These are phyloP conservation scores for Hippocampus barbouri DNA, from an alignment of 2,113 vertebrate genomes.

Conservation along the genomic window DNA sequence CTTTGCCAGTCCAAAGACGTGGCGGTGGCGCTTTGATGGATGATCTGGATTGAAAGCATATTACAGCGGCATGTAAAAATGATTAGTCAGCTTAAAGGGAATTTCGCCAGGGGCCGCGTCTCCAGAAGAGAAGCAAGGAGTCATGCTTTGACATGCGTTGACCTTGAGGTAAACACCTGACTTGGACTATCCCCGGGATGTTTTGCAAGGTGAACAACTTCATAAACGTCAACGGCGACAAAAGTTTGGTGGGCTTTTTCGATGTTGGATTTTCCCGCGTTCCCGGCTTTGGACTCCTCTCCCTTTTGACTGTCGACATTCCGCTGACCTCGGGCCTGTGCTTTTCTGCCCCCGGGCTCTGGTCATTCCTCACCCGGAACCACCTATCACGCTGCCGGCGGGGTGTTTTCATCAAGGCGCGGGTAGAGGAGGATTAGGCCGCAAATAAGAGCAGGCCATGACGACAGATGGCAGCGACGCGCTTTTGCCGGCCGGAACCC, in stretches of 20 bases:
- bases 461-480: constrained; percentile 70
- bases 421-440: constrained; percentile 59
- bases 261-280: constrained; percentile 31
- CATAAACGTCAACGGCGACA: constrained; percentile 1
- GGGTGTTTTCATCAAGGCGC: constrained; percentile 51
- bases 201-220: constrained; percentile 27
- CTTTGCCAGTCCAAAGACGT: constrained; percentile 65
- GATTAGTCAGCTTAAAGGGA: constrained; percentile 60
- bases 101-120: constrained; percentile 44
- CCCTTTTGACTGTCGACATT: constrained; percentile 27
- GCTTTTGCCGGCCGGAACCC: constrained; percentile 36
- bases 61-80: constrained; percentile 58
- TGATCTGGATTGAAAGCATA: constrained; percentile 66
- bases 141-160: constrained; percentile 3
- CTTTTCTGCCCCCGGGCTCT: constrained; percentile 35
- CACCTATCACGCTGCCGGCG: constrained; percentile 26
- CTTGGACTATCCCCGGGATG: constrained; percentile 43
- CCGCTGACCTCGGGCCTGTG: constrained; percentile 33
- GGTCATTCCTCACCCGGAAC: constrained; percentile 50
- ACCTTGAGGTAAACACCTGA: constrained; percentile 35
- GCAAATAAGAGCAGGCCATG: constrained; percentile 58
- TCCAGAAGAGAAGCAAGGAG: constrained; percentile 16
- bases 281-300: constrained; percentile 18
- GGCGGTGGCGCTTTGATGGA: constrained; percentile 65
- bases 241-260: constrained; percentile 24